Percentiles rank a stretch among this genome's conserved stretches.
phyloP scores from a whole-genome alignment of 2,113 vertebrate genomes.

The Macrotis lagotis region DNA sequence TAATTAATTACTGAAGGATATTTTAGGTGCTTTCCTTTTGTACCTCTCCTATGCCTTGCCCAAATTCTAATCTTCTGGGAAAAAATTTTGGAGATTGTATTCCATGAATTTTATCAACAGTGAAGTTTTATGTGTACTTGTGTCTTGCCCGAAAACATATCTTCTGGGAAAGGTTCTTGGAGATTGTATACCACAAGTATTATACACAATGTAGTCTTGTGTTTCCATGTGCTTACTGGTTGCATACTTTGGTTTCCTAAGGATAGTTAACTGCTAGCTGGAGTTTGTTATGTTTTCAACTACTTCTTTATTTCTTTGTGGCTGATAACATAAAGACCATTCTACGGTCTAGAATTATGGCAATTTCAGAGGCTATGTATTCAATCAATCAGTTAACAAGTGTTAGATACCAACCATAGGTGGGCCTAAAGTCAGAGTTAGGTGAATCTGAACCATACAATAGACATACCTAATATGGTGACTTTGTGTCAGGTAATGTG shows the following conservation, averaged over 20 bases:
- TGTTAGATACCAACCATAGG: background rate
- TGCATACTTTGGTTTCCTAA: background rate
- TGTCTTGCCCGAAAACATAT: too few relatives aligned
- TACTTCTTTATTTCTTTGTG: background rate
- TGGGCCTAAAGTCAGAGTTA: background rate
- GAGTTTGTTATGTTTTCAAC: background rate
- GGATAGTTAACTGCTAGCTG: background rate
- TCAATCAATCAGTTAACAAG: background rate
- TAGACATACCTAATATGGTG: background rate
- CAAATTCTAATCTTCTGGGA: too few relatives aligned
- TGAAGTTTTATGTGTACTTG: too few relatives aligned
- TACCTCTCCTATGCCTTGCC: too few relatives aligned
- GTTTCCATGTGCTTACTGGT: too few relatives aligned
- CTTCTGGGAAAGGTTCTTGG: too few relatives aligned
- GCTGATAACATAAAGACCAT: background rate
- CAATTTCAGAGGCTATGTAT: background rate
- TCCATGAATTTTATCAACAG: too few relatives aligned
- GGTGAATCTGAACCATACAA: background rate
- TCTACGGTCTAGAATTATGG: background rate
- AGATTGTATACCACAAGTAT: too few relatives aligned
- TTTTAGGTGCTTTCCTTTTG: too few relatives aligned
- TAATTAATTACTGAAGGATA: too few relatives aligned
- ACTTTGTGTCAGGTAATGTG: background rate
- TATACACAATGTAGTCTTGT: too few relatives aligned
- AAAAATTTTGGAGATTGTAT: too few relatives aligned